Evolutionary conservation across 2,797 vertebrate genomes (phyloP).

Genomic region (Moxostoma hubbsi): DNA sequence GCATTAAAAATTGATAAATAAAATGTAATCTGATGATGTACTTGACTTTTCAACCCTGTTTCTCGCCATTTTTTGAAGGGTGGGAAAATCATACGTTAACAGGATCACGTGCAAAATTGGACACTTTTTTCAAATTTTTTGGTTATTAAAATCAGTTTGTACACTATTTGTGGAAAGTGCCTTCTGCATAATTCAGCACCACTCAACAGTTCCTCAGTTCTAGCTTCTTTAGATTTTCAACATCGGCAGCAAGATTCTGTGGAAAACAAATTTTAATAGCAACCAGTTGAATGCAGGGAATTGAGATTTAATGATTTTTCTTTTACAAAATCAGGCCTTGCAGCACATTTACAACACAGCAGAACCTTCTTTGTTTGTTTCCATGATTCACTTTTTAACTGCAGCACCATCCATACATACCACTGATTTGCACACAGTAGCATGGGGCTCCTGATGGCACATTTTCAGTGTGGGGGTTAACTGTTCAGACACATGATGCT

Average conservation of each 20-base stretch:
- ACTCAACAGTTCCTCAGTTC: not conserved
- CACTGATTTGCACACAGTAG: not conserved
- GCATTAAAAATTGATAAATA: too few relatives aligned
- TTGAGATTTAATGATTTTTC: not conserved
- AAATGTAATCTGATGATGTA: too few relatives aligned
- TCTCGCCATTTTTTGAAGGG: too few relatives aligned
- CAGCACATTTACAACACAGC: not conserved
- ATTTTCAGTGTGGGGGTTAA: not conserved
- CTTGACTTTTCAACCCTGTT: too few relatives aligned
- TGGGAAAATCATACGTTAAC: too few relatives aligned
- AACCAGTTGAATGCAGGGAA: not conserved
- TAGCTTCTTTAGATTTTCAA: conserved; percentile 9
- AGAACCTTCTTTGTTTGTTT: not conserved
- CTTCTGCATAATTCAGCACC: not conserved
- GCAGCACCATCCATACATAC: not conserved
- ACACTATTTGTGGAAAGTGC: too few relatives aligned
- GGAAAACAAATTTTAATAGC: not conserved
- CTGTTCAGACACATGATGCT: not conserved
- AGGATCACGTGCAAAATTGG: too few relatives aligned
- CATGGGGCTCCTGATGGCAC: not conserved
- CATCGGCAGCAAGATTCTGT: not conserved
- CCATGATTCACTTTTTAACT: not conserved
- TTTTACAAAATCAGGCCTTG: not conserved
- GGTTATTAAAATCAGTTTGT: too few relatives aligned
- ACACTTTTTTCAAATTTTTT: too few relatives aligned